phyloP scores from a whole-genome alignment of 1,140 invertebrate species.

The Caenorhabditis brenneri region DNA sequence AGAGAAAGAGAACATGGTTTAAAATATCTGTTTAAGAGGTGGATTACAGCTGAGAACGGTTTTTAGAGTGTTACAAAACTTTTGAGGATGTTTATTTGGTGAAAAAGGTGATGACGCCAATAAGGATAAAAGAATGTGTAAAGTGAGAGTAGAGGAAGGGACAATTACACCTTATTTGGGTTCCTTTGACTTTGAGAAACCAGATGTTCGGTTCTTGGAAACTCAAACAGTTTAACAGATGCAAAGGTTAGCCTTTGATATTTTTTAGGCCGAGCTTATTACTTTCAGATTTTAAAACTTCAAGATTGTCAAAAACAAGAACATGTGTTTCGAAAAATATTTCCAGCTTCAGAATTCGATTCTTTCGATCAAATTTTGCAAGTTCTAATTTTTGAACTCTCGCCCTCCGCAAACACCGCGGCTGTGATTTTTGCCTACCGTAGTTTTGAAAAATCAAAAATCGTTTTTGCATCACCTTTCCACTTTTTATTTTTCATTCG shows the following conservation, averaged over 20 bases:
- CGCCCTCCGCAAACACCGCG: not conserved
- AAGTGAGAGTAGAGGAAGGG: not conserved
- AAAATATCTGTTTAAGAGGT: not conserved
- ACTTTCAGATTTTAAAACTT: no score
- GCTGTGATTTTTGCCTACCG: not conserved
- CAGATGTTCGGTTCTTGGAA: no score
- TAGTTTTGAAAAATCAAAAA: not conserved
- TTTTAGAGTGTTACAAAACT: not conserved
- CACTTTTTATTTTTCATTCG: no score
- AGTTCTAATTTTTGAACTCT: no score
- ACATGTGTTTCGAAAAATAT: no score
- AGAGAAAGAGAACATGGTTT: not conserved
- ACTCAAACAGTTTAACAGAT: no score
- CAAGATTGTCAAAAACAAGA: no score
- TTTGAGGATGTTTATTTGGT: conserved; percentile 8
- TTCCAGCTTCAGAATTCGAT: no score
- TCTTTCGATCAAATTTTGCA: no score
- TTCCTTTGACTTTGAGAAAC: no score
- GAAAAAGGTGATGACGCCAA: not conserved
- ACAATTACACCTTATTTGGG: not conserved
- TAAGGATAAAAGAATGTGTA: not conserved
- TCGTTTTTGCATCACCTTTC: not conserved
- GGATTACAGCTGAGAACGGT: conserved; percentile 25
- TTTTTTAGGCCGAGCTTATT: no score
- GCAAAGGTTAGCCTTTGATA: no score